Base-by-base conservation (phyloP, 2,797 vertebrate genomes). In the Gymnothorax reevesii region DNA sequence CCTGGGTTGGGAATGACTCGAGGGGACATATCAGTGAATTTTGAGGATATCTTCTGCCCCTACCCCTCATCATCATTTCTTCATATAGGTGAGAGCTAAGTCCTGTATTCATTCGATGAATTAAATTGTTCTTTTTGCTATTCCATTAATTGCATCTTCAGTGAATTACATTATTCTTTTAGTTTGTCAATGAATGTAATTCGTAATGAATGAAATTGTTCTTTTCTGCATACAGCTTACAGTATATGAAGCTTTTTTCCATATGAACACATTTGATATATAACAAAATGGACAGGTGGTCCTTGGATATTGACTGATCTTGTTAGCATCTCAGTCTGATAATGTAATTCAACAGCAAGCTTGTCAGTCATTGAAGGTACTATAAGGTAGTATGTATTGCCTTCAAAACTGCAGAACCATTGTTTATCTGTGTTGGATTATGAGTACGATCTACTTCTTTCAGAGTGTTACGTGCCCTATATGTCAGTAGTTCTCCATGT, bases 1-100 rank as follows among this genome's bases (percentile, higher is more conserved):
- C 84, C 86, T 1, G 80, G 87, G 5, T 66, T 91, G 84, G 89
- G 88, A 75, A 85, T 91, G 86, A 64, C 87, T 55, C 57, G 86
- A 69, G 88, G 71, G 88, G 91, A 92, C 60, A 92, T 94, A 88
- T 88, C 85, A 8, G 90, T 94, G 84, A 83, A 15, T 77, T 95
- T 90, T 91, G 95, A 96, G n/a, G 92, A 94, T 77, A 89, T 91
- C 0, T 95, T 94, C 88, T 92, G 89, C 86, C 86, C 93, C 27
- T 95, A 94, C 83, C 88, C 95, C 75, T 90, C 92, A 60, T 92
- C 92, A 64, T 92, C 94, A 84, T 84, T 94, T 87, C 91, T 92
- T 82, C 95, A 93, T 87, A 95, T 93, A 87, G 96, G 96, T 96
- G 64, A 92, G 83, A 17, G 25, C 73, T 42, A 17, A 33, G 64